Evolutionary conservation across 2,888 invertebrate species (phyloP).

Genomic region (Crossocerus cetratus): DNA sequence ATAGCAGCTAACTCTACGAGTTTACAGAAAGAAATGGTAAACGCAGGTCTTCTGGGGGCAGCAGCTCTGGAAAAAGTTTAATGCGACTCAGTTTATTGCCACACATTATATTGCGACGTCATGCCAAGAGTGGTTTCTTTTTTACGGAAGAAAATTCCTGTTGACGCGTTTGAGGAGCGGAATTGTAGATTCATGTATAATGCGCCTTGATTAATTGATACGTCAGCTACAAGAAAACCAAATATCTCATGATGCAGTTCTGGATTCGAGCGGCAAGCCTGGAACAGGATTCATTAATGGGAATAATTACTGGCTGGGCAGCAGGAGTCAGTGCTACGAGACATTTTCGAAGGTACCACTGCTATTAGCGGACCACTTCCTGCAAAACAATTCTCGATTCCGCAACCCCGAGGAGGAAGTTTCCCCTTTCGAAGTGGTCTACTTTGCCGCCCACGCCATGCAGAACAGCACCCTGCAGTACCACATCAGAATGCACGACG

Average conservation of each 20-base stretch:
- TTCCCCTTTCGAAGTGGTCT: slow-evolving; percentile 75
- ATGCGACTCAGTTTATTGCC: too few species aligned
- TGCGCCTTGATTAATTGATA: too few species aligned
- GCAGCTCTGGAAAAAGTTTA: too few species aligned
- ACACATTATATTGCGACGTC: too few species aligned
- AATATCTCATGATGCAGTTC: slow-evolving; percentile 64
- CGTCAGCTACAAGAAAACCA: too few species aligned
- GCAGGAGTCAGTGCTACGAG: slow-evolving; percentile 78
- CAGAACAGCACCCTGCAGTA: slow-evolving; percentile 77
- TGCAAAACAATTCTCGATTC: slow-evolving; percentile 64
- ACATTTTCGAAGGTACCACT: slow-evolving; percentile 67
- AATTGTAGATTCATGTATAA: too few species aligned
- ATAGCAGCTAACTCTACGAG: too few species aligned
- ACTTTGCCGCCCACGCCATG: slow-evolving; percentile 72
- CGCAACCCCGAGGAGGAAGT: slow-evolving; percentile 70
- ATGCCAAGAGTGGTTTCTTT: too few species aligned
- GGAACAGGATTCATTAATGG: slow-evolving; percentile 80
- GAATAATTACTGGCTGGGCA: slow-evolving; percentile 81
- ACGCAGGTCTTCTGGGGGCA: too few species aligned
- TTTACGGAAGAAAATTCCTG: too few species aligned
- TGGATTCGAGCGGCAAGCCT: slow-evolving; percentile 80
- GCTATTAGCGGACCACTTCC: slow-evolving; percentile 59
- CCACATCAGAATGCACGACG: slow-evolving; percentile 73
- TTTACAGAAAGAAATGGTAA: too few species aligned
- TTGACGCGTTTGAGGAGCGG: too few species aligned